Evolutionary conservation across 2,797 vertebrate genomes (phyloP), one percentile per base, ranked within the genome.

Genomic region (Falco biarmicus): DNA sequence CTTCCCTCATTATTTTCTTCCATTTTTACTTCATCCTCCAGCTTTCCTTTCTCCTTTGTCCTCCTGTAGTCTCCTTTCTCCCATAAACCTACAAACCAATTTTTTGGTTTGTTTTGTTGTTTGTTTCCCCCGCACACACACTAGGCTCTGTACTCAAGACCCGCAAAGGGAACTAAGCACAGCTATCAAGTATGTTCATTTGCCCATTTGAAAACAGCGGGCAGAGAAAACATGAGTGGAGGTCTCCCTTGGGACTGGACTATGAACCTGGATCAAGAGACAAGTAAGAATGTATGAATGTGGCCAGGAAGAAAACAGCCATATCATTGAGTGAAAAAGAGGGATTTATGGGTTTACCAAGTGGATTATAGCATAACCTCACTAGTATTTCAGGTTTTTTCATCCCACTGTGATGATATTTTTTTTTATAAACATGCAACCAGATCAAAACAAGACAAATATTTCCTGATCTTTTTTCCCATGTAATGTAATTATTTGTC

Each of bases 171-270:
- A 95, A 37, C 81, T 60, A 61, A 93, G 78, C 71, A 77, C 41
- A 94, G 75, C n/a, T 95, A 95, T 93, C 93, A 95, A 24, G 93
- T 96, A 87, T 68, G 32, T 43, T 96, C 11, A 39, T 89, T 93
- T 87, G 50, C 60, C 81, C 48, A 89, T 94, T 50, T 92, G 78
- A 90, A 95, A 95, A 81, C 79, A 88, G 76, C 94, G 65, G 73
- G 76, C 79, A 92, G 43, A 92, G 50, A 88, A 94, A 93, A 90
- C 66, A 89, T 39, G 74, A 95, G 60, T 68, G 60, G 37, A 92
- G 34, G n/a, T 83, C 22, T 95, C 94, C 75, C 81, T 29, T 80
- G 94, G 80, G 91, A 93, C 15, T 73, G 74, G 82, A 61, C 48
- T 61, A 70, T 90, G 93, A 92, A 96, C 93, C 68, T 83, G 68